Percentiles rank a stretch among this genome's conserved stretches.
phyloP scores from a whole-genome alignment of 2,797 vertebrate species.

The Myiotriccus ornatus region DNA sequence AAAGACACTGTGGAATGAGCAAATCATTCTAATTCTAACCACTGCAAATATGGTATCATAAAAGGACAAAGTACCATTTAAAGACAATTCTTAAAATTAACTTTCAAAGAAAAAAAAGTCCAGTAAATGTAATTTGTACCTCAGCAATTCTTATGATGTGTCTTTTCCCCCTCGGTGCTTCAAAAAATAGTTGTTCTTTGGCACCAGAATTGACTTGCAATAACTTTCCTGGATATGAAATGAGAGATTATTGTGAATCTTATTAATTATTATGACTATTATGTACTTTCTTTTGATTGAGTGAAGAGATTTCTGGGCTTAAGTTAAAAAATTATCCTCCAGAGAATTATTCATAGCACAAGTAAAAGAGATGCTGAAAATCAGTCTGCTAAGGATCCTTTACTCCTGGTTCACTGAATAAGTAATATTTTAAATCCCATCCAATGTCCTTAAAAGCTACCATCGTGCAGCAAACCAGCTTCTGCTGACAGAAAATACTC shows the following conservation, averaged over 20 bases:
- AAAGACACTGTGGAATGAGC: not conserved
- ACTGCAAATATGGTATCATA: not conserved
- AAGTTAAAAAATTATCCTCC: not conserved
- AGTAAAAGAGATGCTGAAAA: not conserved
- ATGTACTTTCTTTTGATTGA: not conserved
- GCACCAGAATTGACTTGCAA: constrained; percentile 95
- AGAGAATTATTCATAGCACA: not conserved
- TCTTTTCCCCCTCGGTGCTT: constrained; percentile 92
- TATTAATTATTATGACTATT: not conserved
- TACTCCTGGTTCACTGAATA: not conserved
- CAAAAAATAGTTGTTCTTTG: constrained; percentile 96
- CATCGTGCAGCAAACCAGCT: not conserved
- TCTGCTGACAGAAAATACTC: not conserved
- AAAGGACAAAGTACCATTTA: not conserved
- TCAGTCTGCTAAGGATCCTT: not conserved
- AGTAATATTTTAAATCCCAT: not conserved
- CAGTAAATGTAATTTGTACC: constrained; percentile 72
- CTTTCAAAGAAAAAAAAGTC: not conserved
- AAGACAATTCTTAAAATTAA: not conserved
- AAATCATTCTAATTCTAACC: not conserved
- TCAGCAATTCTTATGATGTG: constrained; percentile 89
- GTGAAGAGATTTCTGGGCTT: not conserved
- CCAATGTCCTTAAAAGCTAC: not conserved
- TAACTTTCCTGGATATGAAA: constrained; percentile 85
- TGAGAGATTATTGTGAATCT: constrained; percentile 7